Evolutionary conservation across 2,797 vertebrate genomes (phyloP).

Genomic region (Anguilla marmorata): DNA sequence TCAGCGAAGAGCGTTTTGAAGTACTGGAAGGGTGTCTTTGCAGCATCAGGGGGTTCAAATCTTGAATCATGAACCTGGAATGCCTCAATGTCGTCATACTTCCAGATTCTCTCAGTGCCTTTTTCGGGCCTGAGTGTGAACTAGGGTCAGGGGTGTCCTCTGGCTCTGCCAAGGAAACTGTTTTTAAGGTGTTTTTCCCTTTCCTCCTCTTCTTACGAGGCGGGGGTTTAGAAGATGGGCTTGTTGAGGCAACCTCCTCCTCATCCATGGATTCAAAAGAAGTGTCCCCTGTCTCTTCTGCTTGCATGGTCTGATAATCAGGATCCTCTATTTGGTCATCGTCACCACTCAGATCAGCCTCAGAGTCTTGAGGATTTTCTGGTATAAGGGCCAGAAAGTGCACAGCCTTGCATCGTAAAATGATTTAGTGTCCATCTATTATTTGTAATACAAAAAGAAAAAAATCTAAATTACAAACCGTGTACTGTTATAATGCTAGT

Average conservation of each 20-base stretch:
- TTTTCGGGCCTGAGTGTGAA: constrained; percentile 16
- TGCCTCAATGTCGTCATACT: constrained; percentile 31
- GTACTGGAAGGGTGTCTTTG: constrained; percentile 42
- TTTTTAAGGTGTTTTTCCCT: constrained; percentile 14
- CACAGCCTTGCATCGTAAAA: constrained; percentile 13
- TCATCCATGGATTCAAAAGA: background rate
- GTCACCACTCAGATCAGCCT: constrained; percentile 27
- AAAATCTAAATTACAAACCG: constrained; percentile 22
- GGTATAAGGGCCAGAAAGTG: constrained; percentile 13
- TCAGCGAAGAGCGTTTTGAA: constrained; percentile 47
- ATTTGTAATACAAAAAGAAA: constrained; percentile 17
- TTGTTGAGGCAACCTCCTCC: background rate
- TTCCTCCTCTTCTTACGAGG: background rate
- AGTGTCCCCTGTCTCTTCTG: constrained; percentile 1
- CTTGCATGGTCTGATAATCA: background rate
- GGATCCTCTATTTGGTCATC: constrained; percentile 23
- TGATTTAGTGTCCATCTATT: constrained; percentile 24
- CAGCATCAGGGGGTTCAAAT: constrained; percentile 25
- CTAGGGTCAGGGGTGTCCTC: constrained; percentile 12
- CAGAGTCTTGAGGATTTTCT: constrained; percentile 29
- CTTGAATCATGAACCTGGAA: constrained; percentile 39
- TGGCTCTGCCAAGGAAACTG: background rate
- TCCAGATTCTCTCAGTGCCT: constrained; percentile 33
- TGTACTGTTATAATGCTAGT: background rate
- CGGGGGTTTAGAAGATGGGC: background rate